A percentile compares a stretch with the other conserved stretches of the same genome.
Evolutionary conservation across 2,888 invertebrate genomes (phyloP).

Genomic region (Mayetiola destructor): DNA sequence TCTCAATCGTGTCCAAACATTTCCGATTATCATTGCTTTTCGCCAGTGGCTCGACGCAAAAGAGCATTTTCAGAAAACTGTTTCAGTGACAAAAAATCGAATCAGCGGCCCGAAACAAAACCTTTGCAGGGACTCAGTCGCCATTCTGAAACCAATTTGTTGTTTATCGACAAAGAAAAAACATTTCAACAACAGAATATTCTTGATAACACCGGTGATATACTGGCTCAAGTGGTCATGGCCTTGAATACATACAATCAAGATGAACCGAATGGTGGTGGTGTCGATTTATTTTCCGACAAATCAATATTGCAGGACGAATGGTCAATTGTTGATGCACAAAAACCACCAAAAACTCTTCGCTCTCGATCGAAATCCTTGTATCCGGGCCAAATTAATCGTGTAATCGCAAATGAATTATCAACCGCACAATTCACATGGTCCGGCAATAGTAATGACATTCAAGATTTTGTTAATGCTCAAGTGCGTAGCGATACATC

Average conservation of each 20-base stretch:
- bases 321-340: background rate
- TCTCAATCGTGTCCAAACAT: conserved; percentile 57
- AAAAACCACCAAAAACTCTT: conserved; percentile 29
- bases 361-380: conserved; percentile 47
- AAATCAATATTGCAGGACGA: conserved; percentile 3
- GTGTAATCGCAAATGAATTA: background rate
- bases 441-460: conserved; percentile 35
- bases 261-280: conserved; percentile 20
- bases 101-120: no score
- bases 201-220: conserved; percentile 52
- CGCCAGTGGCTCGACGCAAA: conserved; percentile 23
- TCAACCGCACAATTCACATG: conserved; percentile 33
- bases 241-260: conserved; percentile 48
- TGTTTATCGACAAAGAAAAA: conserved; percentile 60
- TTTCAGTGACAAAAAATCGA: background rate
- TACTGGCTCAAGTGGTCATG: conserved; percentile 61
- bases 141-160: conserved; percentile 65
- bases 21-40: conserved; percentile 42
- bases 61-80: background rate
- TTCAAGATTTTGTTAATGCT: conserved; percentile 23
- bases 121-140: background rate
- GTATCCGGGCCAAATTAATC: conserved; percentile 22
- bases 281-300: background rate
- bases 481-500: background rate
- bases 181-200: conserved; percentile 50